phyloP scores from a whole-genome alignment of 1,140 invertebrate species.

The Dendroctonus ponderosae region DNA sequence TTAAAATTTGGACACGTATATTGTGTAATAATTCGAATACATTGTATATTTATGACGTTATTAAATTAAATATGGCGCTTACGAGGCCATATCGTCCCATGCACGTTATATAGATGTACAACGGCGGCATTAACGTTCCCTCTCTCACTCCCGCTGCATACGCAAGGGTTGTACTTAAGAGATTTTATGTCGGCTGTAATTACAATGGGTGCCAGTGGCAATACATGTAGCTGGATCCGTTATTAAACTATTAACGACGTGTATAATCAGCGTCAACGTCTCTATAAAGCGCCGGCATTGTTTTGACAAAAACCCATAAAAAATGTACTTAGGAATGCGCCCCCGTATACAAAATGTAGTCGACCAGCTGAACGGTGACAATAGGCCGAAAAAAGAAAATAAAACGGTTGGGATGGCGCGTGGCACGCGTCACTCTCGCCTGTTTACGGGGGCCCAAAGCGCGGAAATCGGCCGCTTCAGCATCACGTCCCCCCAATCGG shows the following conservation, averaged over 20 bases:
- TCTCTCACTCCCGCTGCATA: constrained; percentile 4
- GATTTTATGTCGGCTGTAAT: constrained; percentile 32
- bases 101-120: constrained; percentile 8
- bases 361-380: too few relatives aligned
- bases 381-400: too few relatives aligned
- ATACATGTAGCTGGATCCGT: constrained; percentile 27
- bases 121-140: constrained; percentile 16
- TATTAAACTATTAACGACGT: constrained; percentile 32
- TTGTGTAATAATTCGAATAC: constrained; percentile 34
- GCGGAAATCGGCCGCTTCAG: constrained; percentile 17
- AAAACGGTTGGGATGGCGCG: constrained; percentile 1
- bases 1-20: constrained; percentile 33
- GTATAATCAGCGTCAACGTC: constrained; percentile 27
- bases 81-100: constrained; percentile 5
- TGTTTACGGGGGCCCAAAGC: constrained; percentile 6
- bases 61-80: constrained; percentile 34
- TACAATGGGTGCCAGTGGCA: constrained; percentile 31
- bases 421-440: constrained; percentile 17
- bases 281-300: neutral
- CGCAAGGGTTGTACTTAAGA: constrained; percentile 26
- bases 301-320: too few relatives aligned
- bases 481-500: constrained; percentile 16
- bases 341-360: too few relatives aligned
- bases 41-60: constrained; percentile 34
- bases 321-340: too few relatives aligned